Evolutionary conservation across 2,888 invertebrate species (phyloP).

Genomic region (Agonopterix alstromeriana): DNA sequence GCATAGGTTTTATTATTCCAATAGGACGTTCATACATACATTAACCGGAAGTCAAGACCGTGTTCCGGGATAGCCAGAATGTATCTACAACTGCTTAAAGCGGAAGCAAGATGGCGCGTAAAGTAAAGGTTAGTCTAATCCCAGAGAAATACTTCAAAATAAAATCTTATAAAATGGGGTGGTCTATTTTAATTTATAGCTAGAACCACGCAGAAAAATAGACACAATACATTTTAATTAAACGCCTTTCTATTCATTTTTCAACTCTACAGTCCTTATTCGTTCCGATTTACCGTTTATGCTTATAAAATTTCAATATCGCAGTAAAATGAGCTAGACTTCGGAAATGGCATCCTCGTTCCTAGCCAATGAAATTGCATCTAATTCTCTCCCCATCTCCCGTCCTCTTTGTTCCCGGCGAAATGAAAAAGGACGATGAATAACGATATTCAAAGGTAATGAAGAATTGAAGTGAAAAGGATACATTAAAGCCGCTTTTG

Average conservation of each 20-base stretch:
- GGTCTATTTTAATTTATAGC: no score
- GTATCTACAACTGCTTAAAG: no score
- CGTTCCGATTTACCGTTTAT: conserved; percentile 14
- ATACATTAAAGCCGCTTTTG: not conserved
- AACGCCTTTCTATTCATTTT: not conserved
- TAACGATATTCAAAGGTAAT: conserved; percentile 27
- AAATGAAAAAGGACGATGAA: conserved; percentile 24
- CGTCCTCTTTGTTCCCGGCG: conserved; percentile 29
- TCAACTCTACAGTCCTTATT: conserved; percentile 12
- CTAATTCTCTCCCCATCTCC: conserved; percentile 45
- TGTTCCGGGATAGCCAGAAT: no score
- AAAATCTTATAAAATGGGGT: no score
- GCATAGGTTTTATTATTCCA: no score
- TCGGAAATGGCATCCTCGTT: conserved; percentile 41
- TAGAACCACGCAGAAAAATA: no score
- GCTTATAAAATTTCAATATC: conserved; percentile 49
- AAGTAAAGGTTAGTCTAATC: no score
- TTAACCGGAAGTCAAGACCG: no score
- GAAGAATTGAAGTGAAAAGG: conserved; percentile 4
- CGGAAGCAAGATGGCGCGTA: no score
- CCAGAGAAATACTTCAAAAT: no score
- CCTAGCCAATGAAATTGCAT: conserved; percentile 54
- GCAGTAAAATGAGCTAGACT: conserved; percentile 30
- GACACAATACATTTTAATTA: not conserved
- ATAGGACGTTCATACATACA: no score